phyloP scores from a whole-genome alignment of 2,888 invertebrate genomes.

The Halictus quadricinctus region DNA sequence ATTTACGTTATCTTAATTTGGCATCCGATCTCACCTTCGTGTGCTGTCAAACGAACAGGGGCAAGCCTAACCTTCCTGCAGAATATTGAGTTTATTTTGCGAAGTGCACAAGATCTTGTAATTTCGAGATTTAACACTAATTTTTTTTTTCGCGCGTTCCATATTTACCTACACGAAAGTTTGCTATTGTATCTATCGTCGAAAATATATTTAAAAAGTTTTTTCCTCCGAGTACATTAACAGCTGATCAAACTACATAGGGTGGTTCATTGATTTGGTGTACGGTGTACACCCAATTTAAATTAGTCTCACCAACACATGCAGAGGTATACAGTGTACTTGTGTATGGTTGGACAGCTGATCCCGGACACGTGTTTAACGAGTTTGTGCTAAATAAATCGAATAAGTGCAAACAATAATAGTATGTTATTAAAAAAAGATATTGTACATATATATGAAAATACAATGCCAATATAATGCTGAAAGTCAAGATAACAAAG shows the following conservation, averaged over 20 bases:
- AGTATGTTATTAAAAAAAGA: background rate
- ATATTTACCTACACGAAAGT: constrained; percentile 11
- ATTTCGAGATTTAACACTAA: background rate
- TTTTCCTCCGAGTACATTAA: constrained; percentile 24
- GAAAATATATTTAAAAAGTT: constrained; percentile 15
- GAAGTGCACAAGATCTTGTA: background rate
- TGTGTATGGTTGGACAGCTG: constrained; percentile 30
- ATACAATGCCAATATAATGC: background rate
- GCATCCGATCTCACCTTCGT: constrained; percentile 51
- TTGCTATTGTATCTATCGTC: background rate
- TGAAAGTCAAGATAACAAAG: background rate
- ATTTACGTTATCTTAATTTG: constrained; percentile 45
- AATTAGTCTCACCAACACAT: background rate
- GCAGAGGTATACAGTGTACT: background rate
- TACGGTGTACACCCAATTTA: background rate
- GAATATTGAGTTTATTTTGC: constrained; percentile 13
- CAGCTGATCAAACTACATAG: constrained; percentile 38
- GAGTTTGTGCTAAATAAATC: background rate
- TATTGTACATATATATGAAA: background rate
- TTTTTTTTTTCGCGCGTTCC: background rate
- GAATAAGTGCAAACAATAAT: background rate
- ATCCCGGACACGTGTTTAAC: constrained; percentile 10
- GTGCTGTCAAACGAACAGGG: constrained; percentile 48
- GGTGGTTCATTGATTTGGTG: constrained; percentile 13
- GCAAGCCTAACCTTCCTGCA: constrained; percentile 36